Conservation (phyloP, 2,888 invertebrate species). For the Myopa tessellatipennis region DNA sequence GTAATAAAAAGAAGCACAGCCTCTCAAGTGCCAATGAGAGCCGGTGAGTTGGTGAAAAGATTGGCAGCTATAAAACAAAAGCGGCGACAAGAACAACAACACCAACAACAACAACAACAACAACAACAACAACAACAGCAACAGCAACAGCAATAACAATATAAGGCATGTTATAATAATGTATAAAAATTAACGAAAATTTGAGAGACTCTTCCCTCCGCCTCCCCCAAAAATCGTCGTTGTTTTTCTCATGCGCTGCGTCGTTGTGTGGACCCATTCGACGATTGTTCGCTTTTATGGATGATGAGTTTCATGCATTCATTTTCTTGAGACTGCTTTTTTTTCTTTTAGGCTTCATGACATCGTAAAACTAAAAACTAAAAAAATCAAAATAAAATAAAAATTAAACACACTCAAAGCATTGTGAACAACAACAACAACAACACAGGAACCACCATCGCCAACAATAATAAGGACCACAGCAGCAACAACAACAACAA, state of each 20-base stretch:
- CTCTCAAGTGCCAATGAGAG: conserved; percentile 25
- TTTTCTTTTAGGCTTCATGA: neutral
- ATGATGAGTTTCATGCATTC: neutral
- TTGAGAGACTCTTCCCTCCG: neutral
- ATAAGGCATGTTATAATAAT: neutral
- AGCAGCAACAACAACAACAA: no score
- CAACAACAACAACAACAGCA: neutral
- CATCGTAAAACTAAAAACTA: neutral
- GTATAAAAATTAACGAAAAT: conserved; percentile 26
- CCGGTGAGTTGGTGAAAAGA: conserved; percentile 1
- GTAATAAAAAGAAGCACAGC: conserved; percentile 6
- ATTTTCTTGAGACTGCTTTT: neutral
- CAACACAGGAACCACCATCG: neutral
- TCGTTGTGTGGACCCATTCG: conserved; percentile 8
- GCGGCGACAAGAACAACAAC: neutral
- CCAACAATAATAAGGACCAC: no score
- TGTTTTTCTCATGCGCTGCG: conserved; percentile 3
- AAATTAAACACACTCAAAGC: conserved; percentile 1
- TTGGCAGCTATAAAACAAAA: conserved; percentile 4
- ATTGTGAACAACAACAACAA: neutral
- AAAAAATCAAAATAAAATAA: neutral
- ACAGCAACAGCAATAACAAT: neutral
- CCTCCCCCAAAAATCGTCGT: no score
- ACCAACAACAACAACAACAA: neutral
- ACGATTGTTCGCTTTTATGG: conserved; percentile 14